Evolutionary conservation across 2,113 vertebrate species (phyloP).

Genomic region (Corydoras maculifer): DNA sequence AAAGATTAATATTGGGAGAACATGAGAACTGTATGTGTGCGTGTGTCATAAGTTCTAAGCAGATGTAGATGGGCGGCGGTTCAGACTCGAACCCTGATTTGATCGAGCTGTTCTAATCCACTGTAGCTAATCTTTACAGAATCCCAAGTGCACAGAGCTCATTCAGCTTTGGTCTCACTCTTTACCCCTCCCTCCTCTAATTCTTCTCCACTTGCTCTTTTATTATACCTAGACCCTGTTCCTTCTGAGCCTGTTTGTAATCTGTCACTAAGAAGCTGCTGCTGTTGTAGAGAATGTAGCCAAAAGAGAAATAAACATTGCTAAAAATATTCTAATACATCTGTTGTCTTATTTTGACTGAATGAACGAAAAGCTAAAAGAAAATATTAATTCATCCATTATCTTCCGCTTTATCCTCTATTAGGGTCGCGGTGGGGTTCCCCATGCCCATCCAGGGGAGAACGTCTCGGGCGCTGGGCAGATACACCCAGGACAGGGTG

Average conservation of each 20-base stretch:
- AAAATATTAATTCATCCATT: no score
- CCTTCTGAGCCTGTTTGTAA: slow-evolving; percentile 27
- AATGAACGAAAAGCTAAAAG: no score
- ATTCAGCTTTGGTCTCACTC: not conserved
- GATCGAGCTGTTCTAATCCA: not conserved
- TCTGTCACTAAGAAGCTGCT: slow-evolving; percentile 45
- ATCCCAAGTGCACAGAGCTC: not conserved
- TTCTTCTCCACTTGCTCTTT: not conserved
- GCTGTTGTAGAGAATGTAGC: slow-evolving; percentile 49
- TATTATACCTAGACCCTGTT: not conserved
- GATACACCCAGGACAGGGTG: no score
- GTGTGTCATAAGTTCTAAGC: slow-evolving; percentile 8
- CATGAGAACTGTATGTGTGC: not conserved
- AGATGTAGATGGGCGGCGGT: slow-evolving; percentile 27
- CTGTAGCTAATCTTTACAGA: slow-evolving; percentile 1
- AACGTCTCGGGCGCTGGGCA: no score
- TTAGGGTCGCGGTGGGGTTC: no score
- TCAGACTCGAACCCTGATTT: slow-evolving; percentile 20
- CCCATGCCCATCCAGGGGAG: no score
- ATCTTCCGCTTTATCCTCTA: no score
- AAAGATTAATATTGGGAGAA: not conserved
- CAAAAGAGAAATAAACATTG: slow-evolving; percentile 47
- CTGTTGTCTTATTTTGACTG: not conserved
- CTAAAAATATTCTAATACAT: slow-evolving; percentile 26
- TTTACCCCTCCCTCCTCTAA: not conserved